Evolutionary conservation across 2,797 vertebrate species (phyloP), one percentile per base, ranked within the genome.

Genomic region (Helostoma temminkii): DNA sequence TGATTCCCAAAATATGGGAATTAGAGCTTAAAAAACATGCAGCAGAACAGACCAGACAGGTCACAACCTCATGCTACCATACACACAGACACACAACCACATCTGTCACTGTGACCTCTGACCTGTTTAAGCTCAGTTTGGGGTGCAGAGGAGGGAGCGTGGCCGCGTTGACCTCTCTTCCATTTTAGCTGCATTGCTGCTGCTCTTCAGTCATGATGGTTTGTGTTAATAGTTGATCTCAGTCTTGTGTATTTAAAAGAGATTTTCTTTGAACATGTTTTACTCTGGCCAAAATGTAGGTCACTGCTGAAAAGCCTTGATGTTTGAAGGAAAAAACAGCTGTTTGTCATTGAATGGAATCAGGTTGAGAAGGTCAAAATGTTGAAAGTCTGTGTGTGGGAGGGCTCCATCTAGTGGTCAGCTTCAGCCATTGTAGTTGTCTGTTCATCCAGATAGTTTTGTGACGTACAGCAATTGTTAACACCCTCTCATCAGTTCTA

Each of bases 61-160:
- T 82, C 71, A 50, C 46, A 45, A 69, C 75, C 64, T 71, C 66
- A 16, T 18, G 36, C 46, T 11, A 26, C 28, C 42, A 16, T 47
- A 55, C 49, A 45, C 46, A 34, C 67, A 63, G 81, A 76, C 19
- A 55, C 3, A 45, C 50, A 57, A 15, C 46, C 66, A 67, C 82
- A 80, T 46, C 62, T 75, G 79, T 52, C 59, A 56, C 41, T 30
- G 45, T 82, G 81, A 85, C n/a, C 87, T 78, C 26, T 74, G 71
- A 82, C 75, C 76, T 65, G 39, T 60, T 49, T 12, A 21, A 42
- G 7, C 24, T 10, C 49, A 19, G 22, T 25, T 42, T 12, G 41
- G 57, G 59, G 26, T 22, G 39, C 54, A 50, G 50, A 56, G 41
- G 59, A 46, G 16, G 58, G 34, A 57, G 37, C 54, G 9, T 16